Conservation (phyloP, 1,140 invertebrate genomes). For the Mactra quadrangularis region DNA sequence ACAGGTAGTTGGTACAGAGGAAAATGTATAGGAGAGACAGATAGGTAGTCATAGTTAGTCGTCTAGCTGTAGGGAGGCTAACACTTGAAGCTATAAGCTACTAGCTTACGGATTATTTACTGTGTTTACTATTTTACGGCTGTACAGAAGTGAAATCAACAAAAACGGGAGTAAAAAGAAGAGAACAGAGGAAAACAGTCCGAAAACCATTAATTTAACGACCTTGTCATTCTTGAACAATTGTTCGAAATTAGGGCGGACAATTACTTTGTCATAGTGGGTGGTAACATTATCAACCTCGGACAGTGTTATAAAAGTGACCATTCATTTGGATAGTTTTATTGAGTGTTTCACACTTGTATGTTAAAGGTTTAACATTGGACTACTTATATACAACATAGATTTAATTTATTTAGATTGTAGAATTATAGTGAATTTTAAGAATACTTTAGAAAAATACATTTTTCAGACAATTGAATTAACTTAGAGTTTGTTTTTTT, state of each 20-base stretch:
- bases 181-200: no score
- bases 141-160: neutral
- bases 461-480: no score
- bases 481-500: no score
- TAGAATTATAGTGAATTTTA: neutral
- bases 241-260: conserved; percentile 21
- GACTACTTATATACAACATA: neutral
- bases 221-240: conserved; percentile 19
- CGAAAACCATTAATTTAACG: neutral
- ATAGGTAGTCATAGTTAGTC: no score
- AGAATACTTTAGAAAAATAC: no score
- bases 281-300: conserved; percentile 13
- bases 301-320: conserved; percentile 34
- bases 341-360: conserved; percentile 10
- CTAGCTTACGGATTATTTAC: no score
- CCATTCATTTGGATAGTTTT: neutral
- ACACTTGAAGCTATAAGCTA: neutral
- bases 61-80: conserved; percentile 3
- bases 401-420: neutral
- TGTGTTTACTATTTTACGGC: neutral
- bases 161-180: no score
- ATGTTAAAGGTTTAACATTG: neutral
- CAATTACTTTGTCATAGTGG: conserved; percentile 17
- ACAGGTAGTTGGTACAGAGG: no score
- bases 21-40: no score